A percentile compares a stretch with the other conserved stretches of the same genome.
Conservation (phyloP, 2,113 vertebrate species). For the Sciurus niger region DNA sequence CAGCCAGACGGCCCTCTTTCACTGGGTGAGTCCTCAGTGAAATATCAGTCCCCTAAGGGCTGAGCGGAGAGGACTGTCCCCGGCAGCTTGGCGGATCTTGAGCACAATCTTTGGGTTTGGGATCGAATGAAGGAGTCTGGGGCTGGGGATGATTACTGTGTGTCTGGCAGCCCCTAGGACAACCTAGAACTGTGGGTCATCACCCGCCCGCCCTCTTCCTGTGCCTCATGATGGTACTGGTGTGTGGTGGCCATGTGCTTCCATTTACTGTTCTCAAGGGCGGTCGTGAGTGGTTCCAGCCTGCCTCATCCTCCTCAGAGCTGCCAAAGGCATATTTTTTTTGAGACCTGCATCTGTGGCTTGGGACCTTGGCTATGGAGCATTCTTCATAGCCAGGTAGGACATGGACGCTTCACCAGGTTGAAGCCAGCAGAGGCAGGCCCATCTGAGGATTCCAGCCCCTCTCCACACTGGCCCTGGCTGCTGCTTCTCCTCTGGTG, state of each 20-base stretch:
- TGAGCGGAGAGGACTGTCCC: neutral
- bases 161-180: neutral
- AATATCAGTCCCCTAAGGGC: neutral
- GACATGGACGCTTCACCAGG: neutral
- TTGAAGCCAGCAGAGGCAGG: neutral
- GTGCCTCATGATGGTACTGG: neutral
- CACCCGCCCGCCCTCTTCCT: fast-evolving
- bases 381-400: neutral
- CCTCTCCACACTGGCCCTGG: neutral
- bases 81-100: neutral
- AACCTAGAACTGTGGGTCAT: neutral
- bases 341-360: neutral
- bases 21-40: neutral
- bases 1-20: neutral
- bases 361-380: neutral
- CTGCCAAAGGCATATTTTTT: neutral
- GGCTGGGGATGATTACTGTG: fast-evolving
- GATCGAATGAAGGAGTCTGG: neutral
- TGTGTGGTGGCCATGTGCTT: neutral
- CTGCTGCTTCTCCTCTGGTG: fast-evolving
- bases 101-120: neutral
- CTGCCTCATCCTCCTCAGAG: neutral
- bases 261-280: neutral
- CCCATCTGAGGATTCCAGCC: fast-evolving
- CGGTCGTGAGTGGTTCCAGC: fast-evolving